phyloP scores from a whole-genome alignment of 1,140 invertebrate genomes.

The Dinothrombium tinctorium region DNA sequence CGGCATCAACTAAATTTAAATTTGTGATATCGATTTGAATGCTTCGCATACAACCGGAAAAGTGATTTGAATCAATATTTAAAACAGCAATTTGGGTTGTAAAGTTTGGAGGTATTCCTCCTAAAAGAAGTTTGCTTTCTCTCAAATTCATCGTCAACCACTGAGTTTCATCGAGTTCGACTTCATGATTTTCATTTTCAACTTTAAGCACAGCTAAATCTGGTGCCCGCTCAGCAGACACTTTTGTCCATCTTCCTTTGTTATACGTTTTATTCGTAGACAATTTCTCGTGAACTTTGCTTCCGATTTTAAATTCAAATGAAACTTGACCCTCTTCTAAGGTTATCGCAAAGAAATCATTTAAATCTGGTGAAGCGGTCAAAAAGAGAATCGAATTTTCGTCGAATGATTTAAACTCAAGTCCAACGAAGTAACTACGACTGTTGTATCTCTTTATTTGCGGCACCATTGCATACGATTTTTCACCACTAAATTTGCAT shows the following conservation, averaged over 20 bases:
- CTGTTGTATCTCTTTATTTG: conserved; percentile 37
- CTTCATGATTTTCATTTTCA: conserved; percentile 36
- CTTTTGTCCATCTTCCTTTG: conserved; percentile 46
- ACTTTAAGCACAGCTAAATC: conserved; percentile 29
- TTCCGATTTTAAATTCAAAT: conserved; percentile 1
- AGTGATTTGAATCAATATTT: conserved; percentile 26
- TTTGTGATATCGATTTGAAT: conserved; percentile 43
- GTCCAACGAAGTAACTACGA: conserved; percentile 43
- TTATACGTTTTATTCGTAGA: conserved; percentile 33
- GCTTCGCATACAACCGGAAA: conserved; percentile 56
- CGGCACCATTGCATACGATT: conserved; percentile 14
- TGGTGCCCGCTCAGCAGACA: conserved; percentile 31
- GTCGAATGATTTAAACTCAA: conserved; percentile 62
- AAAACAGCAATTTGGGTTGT: conserved; percentile 16
- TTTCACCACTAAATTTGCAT: conserved; percentile 27
- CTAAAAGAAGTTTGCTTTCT: conserved; percentile 33
- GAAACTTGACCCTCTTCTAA: conserved; percentile 10
- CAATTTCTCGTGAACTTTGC: not conserved
- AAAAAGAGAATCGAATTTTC: conserved; percentile 66
- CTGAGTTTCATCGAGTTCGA: conserved; percentile 27
- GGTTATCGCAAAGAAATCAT: conserved; percentile 13
- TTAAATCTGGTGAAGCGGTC: conserved; percentile 39
- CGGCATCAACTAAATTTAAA: conserved; percentile 35
- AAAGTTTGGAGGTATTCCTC: conserved; percentile 49
- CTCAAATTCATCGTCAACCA: conserved; percentile 33